Evolutionary conservation across 2,797 vertebrate species (phyloP).

Genomic region (Dallia pectoralis): DNA sequence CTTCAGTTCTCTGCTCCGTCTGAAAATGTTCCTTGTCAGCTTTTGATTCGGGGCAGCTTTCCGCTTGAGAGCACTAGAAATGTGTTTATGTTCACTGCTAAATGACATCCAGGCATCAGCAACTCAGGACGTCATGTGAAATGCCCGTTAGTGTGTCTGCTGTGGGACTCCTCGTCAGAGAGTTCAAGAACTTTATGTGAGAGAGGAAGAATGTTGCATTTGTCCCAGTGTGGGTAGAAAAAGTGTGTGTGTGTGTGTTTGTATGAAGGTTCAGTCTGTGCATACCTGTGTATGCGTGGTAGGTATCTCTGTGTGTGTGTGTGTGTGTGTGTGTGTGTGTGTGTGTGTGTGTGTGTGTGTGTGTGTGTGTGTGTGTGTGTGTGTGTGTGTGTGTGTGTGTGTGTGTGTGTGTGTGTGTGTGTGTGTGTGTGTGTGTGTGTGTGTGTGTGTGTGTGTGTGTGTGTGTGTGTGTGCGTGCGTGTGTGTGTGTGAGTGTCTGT

Average conservation of each 20-base stretch:
- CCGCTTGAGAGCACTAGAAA: not conserved
- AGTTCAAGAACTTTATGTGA: not conserved
- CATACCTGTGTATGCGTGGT: too few species aligned
- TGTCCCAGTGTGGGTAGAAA: not conserved
- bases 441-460: too few species aligned
- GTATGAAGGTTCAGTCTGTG: not conserved
- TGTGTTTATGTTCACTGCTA: not conserved
- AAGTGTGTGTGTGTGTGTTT: not conserved
- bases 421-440: too few species aligned
- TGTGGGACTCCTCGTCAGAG: not conserved
- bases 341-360: too few species aligned
- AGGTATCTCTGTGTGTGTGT: too few species aligned
- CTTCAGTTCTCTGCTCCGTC: not conserved
- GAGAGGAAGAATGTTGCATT: not conserved
- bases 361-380: not conserved
- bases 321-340: too few species aligned
- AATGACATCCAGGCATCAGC: not conserved
- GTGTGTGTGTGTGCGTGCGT: too few species aligned
- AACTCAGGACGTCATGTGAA: too few species aligned
- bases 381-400: not conserved
- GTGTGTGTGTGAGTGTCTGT: not conserved
- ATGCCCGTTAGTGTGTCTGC: not conserved
- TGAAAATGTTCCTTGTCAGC: not conserved
- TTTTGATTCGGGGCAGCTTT: constrained; percentile 1
- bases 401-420: not conserved